Evolutionary conservation across 2,797 vertebrate genomes (phyloP).

Genomic region (Urocyon cinereoargenteus): DNA sequence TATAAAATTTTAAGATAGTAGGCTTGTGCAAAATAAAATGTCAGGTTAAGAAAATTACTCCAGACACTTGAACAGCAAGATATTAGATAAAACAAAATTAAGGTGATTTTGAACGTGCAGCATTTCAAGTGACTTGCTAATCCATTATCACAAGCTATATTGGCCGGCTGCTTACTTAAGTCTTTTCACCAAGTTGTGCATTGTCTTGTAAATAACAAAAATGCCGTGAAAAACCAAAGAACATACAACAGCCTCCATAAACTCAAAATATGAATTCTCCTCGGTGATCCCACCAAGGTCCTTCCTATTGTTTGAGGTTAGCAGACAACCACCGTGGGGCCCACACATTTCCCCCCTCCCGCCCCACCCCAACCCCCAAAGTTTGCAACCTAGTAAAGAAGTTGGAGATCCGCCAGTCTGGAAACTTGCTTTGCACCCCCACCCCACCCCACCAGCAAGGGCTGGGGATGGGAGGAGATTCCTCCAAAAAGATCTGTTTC

Average conservation of each 20-base stretch:
- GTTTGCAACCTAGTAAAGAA: conserved; percentile 80
- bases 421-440: conserved; percentile 67
- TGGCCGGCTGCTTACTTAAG: conserved; percentile 67
- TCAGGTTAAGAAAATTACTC: conserved; percentile 75
- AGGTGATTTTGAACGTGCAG: conserved; percentile 80
- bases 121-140: conserved; percentile 78
- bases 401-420: conserved; percentile 65
- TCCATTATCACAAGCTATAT: conserved; percentile 71
- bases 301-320: conserved; percentile 75
- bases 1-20: conserved; percentile 70
- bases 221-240: conserved; percentile 57
- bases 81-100: conserved; percentile 84
- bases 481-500: conserved; percentile 30
- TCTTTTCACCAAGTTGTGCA: conserved; percentile 77
- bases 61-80: conserved; percentile 73
- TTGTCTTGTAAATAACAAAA: conserved; percentile 64
- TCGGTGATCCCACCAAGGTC: conserved; percentile 35
- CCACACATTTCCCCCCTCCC: background rate
- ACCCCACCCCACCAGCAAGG: conserved; percentile 56
- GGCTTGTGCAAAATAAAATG: conserved; percentile 65
- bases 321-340: conserved; percentile 54
- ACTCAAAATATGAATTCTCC: conserved; percentile 63
- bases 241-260: conserved; percentile 17
- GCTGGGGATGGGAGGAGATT: conserved; percentile 9
- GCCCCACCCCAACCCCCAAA: conserved; percentile 54